Evolutionary conservation across 2,888 invertebrate species (phyloP).

Genomic region (Clivina fossor): DNA sequence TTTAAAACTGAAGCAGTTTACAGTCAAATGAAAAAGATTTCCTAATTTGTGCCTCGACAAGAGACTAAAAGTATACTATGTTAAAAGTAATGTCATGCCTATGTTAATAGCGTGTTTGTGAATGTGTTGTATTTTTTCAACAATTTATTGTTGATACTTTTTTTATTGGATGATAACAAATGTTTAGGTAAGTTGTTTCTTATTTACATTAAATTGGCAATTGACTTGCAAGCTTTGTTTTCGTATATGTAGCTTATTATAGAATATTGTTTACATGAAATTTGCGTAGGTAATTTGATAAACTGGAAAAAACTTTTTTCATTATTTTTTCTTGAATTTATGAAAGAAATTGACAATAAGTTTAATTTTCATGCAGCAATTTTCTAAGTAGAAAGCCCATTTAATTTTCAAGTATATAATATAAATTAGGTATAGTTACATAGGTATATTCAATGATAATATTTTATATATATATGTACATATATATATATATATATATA

Average conservation of each 20-base stretch:
- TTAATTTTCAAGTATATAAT: too few relatives aligned
- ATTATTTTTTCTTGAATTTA: too few relatives aligned
- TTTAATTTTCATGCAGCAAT: too few relatives aligned
- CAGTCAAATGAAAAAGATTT: constrained; percentile 16
- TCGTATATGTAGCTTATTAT: too few relatives aligned
- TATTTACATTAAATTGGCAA: too few relatives aligned
- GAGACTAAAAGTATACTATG: constrained; percentile 4
- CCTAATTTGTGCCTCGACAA: constrained; percentile 10
- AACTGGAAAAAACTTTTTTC: too few relatives aligned
- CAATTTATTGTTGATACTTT: constrained; percentile 13
- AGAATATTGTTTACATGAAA: too few relatives aligned
- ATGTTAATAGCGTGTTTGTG: constrained; percentile 18
- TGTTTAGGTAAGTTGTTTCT: constrained; percentile 2
- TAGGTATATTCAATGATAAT: constrained; percentile 1
- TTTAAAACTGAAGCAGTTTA: constrained; percentile 10
- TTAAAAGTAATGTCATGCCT: constrained; percentile 11
- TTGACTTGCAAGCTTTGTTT: too few relatives aligned
- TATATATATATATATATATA: constrained; percentile 13
- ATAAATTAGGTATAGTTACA: neutral
- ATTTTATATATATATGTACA: constrained; percentile 1
- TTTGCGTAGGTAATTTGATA: too few relatives aligned
- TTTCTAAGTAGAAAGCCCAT: too few relatives aligned
- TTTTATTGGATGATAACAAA: neutral
- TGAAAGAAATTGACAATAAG: too few relatives aligned
- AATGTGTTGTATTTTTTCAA: constrained; percentile 18